Base-by-base conservation (phyloP, 1,140 invertebrate genomes). In the Drosophila jambulina region DNA sequence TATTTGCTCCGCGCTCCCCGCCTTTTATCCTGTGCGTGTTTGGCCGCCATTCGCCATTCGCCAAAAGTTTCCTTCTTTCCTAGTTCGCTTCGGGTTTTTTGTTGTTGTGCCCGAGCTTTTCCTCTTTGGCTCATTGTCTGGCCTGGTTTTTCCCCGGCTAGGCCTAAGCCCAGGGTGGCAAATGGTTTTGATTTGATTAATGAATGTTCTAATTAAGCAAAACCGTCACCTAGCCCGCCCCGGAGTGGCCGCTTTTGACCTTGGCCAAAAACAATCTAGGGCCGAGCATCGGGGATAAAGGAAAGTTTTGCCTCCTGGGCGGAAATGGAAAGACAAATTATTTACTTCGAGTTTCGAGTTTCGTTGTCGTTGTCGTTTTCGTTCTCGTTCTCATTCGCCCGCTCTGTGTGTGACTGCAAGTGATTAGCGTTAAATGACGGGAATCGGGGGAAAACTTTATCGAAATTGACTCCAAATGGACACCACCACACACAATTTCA, bases 111-210 rank as follows among this genome's bases (percentile, higher is more conserved):
- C 38, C 40, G 43, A 49, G 70, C 69, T 65, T 57, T 58, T 48
- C 54, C 51, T 54, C 25, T 19, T 67, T 78, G 51, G 59, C 56
- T 46, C 25, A 29, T 67, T 78, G 51, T 76, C 56, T 65, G 38
- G 32, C 29, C 42, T 65, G 48, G 60, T 65, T 68, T 49, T 53
- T 42, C 59, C 46, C 56, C 58, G 49, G 65, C 75, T 70, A 72
- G 68, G 59, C 59, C 68, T 72, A 45, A 79, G 77, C 75, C 82
- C 34, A n/a, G 88, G 88, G 90, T 83, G 88, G 88, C 88, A 91
- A 91, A 91, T 91, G 88, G 88, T 91, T 91, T 91, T 91, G 88
- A 91, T 91, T 91, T 91, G 88, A 91, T 91, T 91, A 91, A 91
- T 91, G 88, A 91, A 91, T 91, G 88, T 91, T 91, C 88, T 91